phyloP scores from a whole-genome alignment of 2,113 vertebrate genomes.

The Tachysurus vachellii region DNA sequence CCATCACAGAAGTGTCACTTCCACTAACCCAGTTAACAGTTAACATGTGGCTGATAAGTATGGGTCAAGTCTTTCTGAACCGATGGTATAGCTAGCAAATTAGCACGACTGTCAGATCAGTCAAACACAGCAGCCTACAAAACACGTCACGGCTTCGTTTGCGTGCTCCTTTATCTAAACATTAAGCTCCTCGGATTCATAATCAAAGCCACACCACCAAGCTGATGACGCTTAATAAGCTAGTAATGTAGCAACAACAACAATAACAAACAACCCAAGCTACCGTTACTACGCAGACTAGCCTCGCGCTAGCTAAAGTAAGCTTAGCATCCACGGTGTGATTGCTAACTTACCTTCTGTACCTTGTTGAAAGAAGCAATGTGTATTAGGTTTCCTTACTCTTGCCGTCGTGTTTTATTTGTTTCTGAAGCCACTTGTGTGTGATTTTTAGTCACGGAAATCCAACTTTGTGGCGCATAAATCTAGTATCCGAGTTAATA shows the following conservation, averaged over 20 bases:
- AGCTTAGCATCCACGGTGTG: conserved; percentile 44
- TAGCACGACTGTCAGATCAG: not conserved
- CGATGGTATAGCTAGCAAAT: conserved; percentile 13
- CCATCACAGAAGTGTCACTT: conserved; percentile 20
- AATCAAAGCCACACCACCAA: not conserved
- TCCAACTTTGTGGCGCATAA: not conserved
- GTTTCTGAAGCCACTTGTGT: not conserved
- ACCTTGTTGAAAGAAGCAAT: conserved; percentile 19
- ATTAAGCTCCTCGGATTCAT: not conserved
- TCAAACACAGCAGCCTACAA: no score
- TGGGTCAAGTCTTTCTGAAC: not conserved
- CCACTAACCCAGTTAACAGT: not conserved
- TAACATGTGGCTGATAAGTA: not conserved
- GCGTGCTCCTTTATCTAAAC: no score
- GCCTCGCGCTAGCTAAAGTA: not conserved
- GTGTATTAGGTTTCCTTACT: not conserved
- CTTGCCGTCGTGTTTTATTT: not conserved
- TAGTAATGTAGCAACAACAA: not conserved
- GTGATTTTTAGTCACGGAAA: not conserved
- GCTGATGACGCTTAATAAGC: no score
- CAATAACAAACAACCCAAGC: not conserved
- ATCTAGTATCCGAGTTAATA: not conserved
- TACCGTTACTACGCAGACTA: not conserved
- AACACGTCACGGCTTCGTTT: not conserved
- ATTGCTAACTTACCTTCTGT: conserved; percentile 46